phyloP scores from a whole-genome alignment of 2,888 invertebrate genomes.

The Lycia hirtaria region DNA sequence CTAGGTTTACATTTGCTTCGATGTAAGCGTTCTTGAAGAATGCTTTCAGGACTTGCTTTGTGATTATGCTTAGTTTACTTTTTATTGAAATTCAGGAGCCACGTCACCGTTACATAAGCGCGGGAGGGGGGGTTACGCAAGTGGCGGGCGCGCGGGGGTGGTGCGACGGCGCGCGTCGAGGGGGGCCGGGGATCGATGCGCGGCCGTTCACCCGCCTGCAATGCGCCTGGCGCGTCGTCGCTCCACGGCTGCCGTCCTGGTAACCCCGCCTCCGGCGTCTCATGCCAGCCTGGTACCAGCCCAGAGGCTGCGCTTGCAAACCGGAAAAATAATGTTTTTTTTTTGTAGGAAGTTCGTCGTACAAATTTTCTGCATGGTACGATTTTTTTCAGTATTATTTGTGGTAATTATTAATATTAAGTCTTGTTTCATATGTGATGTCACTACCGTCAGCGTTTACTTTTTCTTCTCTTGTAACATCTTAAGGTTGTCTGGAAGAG shows the following conservation, averaged over 20 bases:
- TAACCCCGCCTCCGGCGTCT: slow-evolving; percentile 42
- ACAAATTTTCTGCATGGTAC: neutral
- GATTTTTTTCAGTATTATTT: no score
- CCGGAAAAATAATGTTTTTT: neutral
- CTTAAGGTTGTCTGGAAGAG: no score
- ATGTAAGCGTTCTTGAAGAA: neutral
- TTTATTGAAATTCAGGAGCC: slow-evolving; percentile 38
- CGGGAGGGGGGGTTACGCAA: slow-evolving; percentile 72
- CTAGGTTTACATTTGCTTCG: no score
- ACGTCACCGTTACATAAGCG: slow-evolving; percentile 78
- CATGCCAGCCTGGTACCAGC: slow-evolving; percentile 26
- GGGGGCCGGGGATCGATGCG: slow-evolving; percentile 75
- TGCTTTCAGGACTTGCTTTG: neutral
- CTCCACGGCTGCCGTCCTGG: slow-evolving; percentile 20
- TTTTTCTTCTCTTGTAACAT: no score
- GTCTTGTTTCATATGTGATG: no score
- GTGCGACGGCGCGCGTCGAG: slow-evolving; percentile 25
- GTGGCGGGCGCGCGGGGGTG: slow-evolving; percentile 47
- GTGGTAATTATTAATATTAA: no score
- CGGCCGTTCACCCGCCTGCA: slow-evolving; percentile 85
- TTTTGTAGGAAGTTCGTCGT: neutral
- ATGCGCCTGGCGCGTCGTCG: slow-evolving; percentile 69
- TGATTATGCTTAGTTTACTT: slow-evolving; percentile 3
- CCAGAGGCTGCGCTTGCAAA: slow-evolving; percentile 23
- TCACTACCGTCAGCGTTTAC: no score